A percentile compares a stretch with the other conserved stretches of the same genome.
These are phyloP conservation scores for Manduca sexta DNA, from an alignment of 1,140 invertebrate genomes.

Conservation along the genomic window DNA sequence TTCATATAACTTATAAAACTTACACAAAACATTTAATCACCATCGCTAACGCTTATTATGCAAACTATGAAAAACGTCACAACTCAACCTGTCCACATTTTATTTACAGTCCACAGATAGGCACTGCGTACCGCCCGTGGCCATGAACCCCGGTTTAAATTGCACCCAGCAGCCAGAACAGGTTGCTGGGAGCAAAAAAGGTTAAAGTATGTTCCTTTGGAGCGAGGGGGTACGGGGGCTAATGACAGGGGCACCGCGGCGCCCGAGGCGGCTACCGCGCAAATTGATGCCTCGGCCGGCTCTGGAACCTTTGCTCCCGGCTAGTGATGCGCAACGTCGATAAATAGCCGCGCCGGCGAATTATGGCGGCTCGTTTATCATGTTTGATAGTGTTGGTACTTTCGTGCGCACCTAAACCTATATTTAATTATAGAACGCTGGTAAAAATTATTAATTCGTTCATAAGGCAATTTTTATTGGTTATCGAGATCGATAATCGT, in stretches of 20 bases:
- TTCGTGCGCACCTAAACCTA: too few species aligned
- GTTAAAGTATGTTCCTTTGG: constrained; percentile 64
- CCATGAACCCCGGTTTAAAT: constrained; percentile 65
- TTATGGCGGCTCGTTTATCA: not conserved
- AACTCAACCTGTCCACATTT: constrained; percentile 13
- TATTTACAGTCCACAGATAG: constrained; percentile 36
- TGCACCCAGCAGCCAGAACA: constrained; percentile 62
- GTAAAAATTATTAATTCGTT: too few species aligned
- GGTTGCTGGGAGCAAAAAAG: constrained; percentile 70
- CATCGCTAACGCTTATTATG: too few species aligned
- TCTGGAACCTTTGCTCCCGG: constrained; percentile 67
- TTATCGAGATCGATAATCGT: constrained; percentile 53
- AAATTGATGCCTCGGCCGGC: constrained; percentile 68
- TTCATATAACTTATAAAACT: too few species aligned
- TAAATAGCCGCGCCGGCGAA: constrained; percentile 36
- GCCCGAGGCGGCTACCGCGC: constrained; percentile 66
- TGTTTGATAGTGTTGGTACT: not conserved
- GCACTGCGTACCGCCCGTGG: constrained; percentile 57
- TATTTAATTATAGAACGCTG: too few species aligned
- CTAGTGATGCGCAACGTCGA: constrained; percentile 58
- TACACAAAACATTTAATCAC: too few species aligned
- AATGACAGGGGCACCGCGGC: constrained; percentile 67
- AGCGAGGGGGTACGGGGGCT: constrained; percentile 33
- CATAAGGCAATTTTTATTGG: constrained; percentile 17
- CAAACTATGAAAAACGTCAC: not conserved